A percentile compares a stretch with the other conserved stretches of the same genome.
Conservation (phyloP, 2,113 vertebrate genomes). For the Picathartes gymnocephalus region DNA sequence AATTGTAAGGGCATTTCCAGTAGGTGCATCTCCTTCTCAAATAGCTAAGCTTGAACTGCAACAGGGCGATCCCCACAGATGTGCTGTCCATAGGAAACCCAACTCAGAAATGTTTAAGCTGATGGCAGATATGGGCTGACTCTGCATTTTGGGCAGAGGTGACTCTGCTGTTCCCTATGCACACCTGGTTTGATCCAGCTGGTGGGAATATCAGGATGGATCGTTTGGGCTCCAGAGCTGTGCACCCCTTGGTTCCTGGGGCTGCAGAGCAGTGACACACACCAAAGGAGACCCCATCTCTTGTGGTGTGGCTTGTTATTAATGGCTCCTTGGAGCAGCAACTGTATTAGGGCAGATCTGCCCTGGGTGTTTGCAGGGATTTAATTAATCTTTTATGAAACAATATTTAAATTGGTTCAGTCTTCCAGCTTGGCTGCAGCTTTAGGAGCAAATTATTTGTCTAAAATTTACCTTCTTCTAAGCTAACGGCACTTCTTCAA, state of each 20-base stretch:
- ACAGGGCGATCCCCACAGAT: background rate
- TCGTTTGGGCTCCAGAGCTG: accelerated
- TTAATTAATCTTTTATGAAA: background rate
- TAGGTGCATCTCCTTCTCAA: background rate
- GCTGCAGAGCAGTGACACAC: background rate
- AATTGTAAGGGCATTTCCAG: background rate
- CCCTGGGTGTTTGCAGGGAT: background rate
- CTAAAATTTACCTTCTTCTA: background rate
- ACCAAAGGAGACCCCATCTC: background rate
- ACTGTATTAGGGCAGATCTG: background rate
- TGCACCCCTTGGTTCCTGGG: accelerated
- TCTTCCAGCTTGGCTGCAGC: background rate
- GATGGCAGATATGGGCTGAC: background rate
- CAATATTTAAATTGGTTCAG: background rate
- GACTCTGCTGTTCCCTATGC: background rate
- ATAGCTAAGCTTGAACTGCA: background rate
- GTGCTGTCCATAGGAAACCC: background rate
- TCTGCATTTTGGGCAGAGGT: background rate
- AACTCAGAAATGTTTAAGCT: background rate
- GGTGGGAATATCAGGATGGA: accelerated
- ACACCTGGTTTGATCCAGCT: background rate
- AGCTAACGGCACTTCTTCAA: background rate
- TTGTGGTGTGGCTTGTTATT: background rate
- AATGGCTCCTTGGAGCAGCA: background rate
- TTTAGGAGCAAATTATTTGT: background rate